phyloP scores from a whole-genome alignment of 2,113 vertebrate genomes.

The Meleagris gallopavo region DNA sequence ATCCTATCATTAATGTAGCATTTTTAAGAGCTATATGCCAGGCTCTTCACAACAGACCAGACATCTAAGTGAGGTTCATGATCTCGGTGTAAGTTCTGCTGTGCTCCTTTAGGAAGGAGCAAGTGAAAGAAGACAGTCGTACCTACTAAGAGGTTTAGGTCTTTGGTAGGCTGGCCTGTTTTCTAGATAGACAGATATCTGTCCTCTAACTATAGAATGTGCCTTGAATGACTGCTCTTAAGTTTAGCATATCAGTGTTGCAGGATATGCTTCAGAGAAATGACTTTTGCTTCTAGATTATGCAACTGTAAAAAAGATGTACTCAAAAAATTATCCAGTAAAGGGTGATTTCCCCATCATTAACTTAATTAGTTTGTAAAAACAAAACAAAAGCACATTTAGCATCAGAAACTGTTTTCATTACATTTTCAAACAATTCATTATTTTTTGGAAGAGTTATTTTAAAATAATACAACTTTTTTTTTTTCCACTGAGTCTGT shows the following conservation, averaged over 20 bases:
- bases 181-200: not conserved
- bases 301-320: not conserved
- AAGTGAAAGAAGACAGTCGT: not conserved
- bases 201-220: fast-evolving
- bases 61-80: not conserved
- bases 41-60: not conserved
- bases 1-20: not conserved
- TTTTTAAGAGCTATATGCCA: not conserved
- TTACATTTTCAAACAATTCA: not conserved
- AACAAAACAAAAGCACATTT: not conserved
- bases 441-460: not conserved
- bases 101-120: not conserved
- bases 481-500: not conserved
- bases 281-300: not conserved
- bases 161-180: not conserved
- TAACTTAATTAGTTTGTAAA: not conserved
- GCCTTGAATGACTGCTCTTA: not conserved
- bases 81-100: not conserved
- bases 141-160: not conserved
- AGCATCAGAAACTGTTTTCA: not conserved
- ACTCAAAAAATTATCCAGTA: not conserved
- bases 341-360: slow-evolving; percentile 18
- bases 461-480: not conserved
- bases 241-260: not conserved
- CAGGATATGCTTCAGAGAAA: not conserved